A percentile compares a stretch with the other conserved stretches of the same genome.
Conservation (phyloP, 2,888 invertebrate genomes). For the Gisinianus flammeolus region DNA sequence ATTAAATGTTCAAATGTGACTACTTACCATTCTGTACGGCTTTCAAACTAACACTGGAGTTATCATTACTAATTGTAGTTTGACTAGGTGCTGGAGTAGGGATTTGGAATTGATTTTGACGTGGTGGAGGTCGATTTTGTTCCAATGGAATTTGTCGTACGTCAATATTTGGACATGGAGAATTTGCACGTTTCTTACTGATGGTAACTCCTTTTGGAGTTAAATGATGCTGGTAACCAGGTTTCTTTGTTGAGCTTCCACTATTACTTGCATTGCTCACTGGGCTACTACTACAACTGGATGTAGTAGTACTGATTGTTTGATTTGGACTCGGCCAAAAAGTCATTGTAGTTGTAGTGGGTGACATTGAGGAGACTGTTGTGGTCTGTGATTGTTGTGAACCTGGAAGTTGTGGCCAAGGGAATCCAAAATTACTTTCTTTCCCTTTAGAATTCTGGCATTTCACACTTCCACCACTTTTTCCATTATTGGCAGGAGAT, state of each 20-base stretch:
- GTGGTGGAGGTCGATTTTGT: slow-evolving; percentile 61
- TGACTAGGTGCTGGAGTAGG: slow-evolving; percentile 47
- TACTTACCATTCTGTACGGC: too few relatives aligned
- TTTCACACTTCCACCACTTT: slow-evolving; percentile 25
- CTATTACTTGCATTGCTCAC: not conserved
- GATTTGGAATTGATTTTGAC: slow-evolving; percentile 14
- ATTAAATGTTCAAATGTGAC: too few relatives aligned
- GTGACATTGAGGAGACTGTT: slow-evolving; percentile 31
- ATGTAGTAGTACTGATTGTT: slow-evolving; percentile 2
- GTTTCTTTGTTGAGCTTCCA: slow-evolving; percentile 40
- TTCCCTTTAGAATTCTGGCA: slow-evolving; percentile 40
- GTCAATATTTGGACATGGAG: slow-evolving; percentile 69
- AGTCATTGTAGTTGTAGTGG: slow-evolving; percentile 36
- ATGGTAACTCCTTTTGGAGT: slow-evolving; percentile 48
- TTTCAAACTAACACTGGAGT: slow-evolving; percentile 45
- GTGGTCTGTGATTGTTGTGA: slow-evolving; percentile 26
- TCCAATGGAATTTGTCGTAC: slow-evolving; percentile 67
- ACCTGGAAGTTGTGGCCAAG: slow-evolving; percentile 45
- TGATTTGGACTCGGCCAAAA: slow-evolving; percentile 34
- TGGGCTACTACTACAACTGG: not conserved
- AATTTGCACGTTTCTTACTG: slow-evolving; percentile 61
- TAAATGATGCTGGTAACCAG: slow-evolving; percentile 44
- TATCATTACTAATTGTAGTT: slow-evolving; percentile 23
- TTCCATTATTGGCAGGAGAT: slow-evolving; percentile 25
- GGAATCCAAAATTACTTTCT: slow-evolving; percentile 51